phyloP scores from a whole-genome alignment of 2,113 vertebrate species.

The Poeciliopsis turrubarensis region DNA sequence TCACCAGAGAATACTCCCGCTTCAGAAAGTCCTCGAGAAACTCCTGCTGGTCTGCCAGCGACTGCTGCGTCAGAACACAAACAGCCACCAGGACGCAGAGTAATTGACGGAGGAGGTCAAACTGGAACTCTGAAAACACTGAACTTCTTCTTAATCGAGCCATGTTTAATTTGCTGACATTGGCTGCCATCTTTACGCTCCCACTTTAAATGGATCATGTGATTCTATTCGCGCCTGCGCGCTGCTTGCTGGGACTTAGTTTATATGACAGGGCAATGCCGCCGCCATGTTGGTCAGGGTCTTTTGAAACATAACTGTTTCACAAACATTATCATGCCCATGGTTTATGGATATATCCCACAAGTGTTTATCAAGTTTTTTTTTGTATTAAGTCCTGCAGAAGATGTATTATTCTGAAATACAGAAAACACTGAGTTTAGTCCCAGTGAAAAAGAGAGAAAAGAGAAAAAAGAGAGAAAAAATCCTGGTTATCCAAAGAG shows the following conservation, averaged over 20 bases:
- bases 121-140: slow-evolving; percentile 28
- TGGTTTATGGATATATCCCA: not conserved
- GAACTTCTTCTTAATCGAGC: not conserved
- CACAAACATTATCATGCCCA: not conserved
- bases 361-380: not conserved
- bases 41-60: slow-evolving; percentile 69
- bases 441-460: too few relatives aligned
- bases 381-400: not conserved
- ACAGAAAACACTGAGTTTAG: too few relatives aligned
- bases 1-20: slow-evolving; percentile 89
- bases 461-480: too few relatives aligned
- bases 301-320: not conserved
- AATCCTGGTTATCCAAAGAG: too few relatives aligned
- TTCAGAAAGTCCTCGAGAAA: slow-evolving; percentile 90
- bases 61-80: slow-evolving; percentile 34
- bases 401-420: too few relatives aligned
- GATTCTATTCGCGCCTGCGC: not conserved
- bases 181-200: slow-evolving; percentile 76
- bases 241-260: not conserved
- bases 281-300: not conserved
- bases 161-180: slow-evolving; percentile 13
- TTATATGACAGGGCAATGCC: not conserved
- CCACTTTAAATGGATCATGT: slow-evolving; percentile 22
- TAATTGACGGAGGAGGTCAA: slow-evolving; percentile 31
- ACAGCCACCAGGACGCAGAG: slow-evolving; percentile 46